Conservation (phyloP, 2,113 vertebrate genomes). For the Apaloderma vittatum region DNA sequence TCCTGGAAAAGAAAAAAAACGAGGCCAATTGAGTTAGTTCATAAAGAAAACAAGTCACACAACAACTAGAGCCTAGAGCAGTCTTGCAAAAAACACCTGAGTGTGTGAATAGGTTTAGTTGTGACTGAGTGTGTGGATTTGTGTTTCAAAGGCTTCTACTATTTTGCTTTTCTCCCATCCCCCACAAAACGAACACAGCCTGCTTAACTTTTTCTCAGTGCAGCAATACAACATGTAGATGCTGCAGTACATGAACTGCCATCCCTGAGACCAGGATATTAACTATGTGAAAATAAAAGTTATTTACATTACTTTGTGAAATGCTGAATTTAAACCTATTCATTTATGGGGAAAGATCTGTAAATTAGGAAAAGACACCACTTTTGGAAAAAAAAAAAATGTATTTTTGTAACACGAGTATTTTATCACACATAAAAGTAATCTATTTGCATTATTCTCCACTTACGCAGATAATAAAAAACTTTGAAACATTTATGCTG, state of each 20-base stretch:
- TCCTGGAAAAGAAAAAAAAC: slow-evolving; percentile 73
- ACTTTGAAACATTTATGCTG: background rate
- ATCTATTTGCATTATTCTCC: background rate
- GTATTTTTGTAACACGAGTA: too few relatives aligned
- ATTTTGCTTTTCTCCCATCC: background rate
- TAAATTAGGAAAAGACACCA: background rate
- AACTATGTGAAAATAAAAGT: background rate
- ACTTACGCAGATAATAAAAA: background rate
- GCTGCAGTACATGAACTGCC: background rate
- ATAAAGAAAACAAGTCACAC: background rate
- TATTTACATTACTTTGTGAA: background rate
- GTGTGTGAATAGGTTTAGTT: slow-evolving; percentile 47
- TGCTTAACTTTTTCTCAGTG: background rate
- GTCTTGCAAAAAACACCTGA: background rate
- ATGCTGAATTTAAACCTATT: background rate
- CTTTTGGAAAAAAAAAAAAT: background rate
- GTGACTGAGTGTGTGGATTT: background rate
- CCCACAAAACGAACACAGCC: background rate
- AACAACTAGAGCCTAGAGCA: background rate
- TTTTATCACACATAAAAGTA: background rate
- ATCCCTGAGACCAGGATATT: background rate
- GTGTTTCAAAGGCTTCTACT: slow-evolving; percentile 30
- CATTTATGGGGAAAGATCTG: background rate
- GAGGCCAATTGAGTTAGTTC: background rate
- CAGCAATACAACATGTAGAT: accelerated